Evolutionary conservation across 2,888 invertebrate genomes (phyloP).

Genomic region (Anoplius nigerrimus): DNA sequence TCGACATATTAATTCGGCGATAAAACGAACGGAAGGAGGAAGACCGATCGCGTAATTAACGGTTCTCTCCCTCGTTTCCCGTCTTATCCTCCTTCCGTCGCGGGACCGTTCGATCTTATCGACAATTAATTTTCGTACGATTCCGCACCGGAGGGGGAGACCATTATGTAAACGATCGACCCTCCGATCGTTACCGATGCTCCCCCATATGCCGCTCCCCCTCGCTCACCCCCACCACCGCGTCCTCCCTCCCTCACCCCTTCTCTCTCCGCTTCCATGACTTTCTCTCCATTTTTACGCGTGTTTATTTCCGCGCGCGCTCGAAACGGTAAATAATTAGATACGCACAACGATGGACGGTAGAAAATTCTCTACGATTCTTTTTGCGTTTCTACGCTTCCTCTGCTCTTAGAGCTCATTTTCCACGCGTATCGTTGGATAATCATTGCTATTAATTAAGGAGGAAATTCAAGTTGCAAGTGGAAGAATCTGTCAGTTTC

Average conservation of each 20-base stretch:
- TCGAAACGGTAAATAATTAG: background rate
- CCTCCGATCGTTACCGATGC: constrained; percentile 56
- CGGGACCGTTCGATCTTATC: constrained; percentile 59
- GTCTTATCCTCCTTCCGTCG: constrained; percentile 41
- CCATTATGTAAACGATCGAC: constrained; percentile 66
- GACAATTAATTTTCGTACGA: constrained; percentile 65
- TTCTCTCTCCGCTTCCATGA: background rate
- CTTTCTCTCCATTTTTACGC: background rate
- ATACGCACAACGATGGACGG: background rate
- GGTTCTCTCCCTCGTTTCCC: constrained; percentile 42
- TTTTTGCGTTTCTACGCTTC: no score
- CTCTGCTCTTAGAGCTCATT: no score
- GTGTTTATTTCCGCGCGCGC: background rate
- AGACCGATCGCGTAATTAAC: constrained; percentile 54
- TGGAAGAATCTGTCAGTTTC: no score
- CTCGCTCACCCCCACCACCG: background rate
- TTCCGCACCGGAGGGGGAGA: constrained; percentile 38
- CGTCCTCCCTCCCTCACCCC: constrained; percentile 14
- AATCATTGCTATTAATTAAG: no score
- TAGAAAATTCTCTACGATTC: background rate
- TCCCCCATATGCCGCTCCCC: constrained; percentile 30
- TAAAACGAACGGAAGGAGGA: constrained; percentile 23
- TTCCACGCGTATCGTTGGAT: no score
- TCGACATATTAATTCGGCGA: constrained; percentile 45
- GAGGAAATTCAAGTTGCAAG: no score